A percentile compares a stretch with the other conserved stretches of the same genome.
Evolutionary conservation across 2,113 vertebrate species (phyloP).

Genomic region (Todiramphus saurophagus): DNA sequence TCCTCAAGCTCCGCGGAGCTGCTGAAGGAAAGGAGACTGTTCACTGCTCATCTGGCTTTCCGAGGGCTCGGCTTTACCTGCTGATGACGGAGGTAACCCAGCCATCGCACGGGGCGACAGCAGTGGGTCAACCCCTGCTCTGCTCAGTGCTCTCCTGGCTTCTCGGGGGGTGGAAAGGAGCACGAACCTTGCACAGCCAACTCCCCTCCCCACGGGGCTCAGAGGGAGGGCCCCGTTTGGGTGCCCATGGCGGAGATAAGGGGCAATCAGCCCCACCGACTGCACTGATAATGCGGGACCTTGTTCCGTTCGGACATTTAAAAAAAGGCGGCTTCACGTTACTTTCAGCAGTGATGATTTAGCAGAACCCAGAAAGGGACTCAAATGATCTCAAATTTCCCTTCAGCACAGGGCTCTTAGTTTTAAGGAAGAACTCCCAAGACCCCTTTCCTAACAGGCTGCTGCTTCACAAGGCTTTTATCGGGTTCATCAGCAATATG

Average conservation of each 20-base stretch:
- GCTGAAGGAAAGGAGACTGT: too few relatives aligned
- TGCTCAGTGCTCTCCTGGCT: rapidly evolving
- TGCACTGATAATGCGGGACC: rapidly evolving
- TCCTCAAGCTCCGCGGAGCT: neutral
- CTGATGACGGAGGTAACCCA: neutral
- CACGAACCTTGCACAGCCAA: neutral
- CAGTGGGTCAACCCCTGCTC: neutral
- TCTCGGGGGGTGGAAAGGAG: neutral
- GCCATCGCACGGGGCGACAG: neutral
- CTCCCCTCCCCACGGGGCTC: neutral
- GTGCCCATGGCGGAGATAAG: neutral
- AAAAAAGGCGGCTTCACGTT: neutral
- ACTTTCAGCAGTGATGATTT: neutral
- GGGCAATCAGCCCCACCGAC: neutral
- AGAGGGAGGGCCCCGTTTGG: neutral
- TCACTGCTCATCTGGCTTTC: neutral
- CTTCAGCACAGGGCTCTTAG: neutral
- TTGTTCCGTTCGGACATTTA: rapidly evolving
- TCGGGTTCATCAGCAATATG: neutral
- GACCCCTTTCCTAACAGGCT: neutral
- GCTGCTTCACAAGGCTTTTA: neutral
- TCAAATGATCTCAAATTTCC: neutral
- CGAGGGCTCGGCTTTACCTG: neutral
- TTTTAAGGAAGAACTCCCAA: neutral
- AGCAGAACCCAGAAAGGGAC: neutral